phyloP scores from a whole-genome alignment of 2,113 vertebrate genomes.

The Sterrhoptilus dennistouni region DNA sequence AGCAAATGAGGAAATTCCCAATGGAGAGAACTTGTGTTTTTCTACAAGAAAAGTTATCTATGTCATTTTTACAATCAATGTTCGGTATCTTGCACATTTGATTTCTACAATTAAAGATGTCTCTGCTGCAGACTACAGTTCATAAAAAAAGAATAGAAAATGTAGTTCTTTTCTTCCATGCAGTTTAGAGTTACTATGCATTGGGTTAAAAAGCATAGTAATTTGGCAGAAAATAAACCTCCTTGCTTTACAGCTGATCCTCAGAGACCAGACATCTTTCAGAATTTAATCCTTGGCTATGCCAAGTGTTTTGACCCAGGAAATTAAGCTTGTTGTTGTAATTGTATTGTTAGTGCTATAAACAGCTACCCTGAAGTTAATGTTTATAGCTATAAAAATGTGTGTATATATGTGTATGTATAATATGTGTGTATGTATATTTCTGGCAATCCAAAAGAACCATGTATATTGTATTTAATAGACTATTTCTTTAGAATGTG shows the following conservation, averaged over 20 bases:
- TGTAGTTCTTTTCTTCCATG: background rate
- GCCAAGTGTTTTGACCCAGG: background rate
- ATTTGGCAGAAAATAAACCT: background rate
- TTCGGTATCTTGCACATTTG: background rate
- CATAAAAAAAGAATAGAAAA: background rate
- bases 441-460: background rate
- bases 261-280: background rate
- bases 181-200: background rate
- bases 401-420: too few relatives aligned
- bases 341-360: background rate
- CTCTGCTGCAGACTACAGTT: background rate
- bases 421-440: background rate
- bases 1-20: slow-evolving; percentile 68
- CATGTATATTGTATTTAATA: background rate
- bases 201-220: background rate
- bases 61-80: background rate
- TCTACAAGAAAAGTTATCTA: slow-evolving; percentile 50
- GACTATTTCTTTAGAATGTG: background rate
- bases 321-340: background rate
- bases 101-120: background rate
- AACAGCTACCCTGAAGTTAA: background rate
- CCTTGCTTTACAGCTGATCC: background rate
- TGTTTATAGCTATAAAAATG: too few relatives aligned
- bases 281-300: background rate
- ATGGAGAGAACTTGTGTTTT: slow-evolving; percentile 43